Percentiles rank a stretch among this genome's conserved stretches.
These are phyloP conservation scores for Tenodera sinensis DNA, from an alignment of 2,888 invertebrate genomes.

Conservation along the genomic window DNA sequence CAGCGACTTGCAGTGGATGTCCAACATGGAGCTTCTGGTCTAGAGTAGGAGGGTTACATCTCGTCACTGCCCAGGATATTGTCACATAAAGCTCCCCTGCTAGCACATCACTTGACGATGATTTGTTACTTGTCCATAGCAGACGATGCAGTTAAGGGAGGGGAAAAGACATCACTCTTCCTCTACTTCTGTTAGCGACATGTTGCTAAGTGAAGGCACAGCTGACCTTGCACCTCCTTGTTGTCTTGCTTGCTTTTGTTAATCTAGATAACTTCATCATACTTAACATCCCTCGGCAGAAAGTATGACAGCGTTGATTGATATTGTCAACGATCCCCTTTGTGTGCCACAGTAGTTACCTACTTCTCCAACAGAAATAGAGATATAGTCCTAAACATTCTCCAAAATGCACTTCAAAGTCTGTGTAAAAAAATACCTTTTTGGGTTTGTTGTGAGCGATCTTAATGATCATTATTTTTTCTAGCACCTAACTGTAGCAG, in stretches of 20 bases:
- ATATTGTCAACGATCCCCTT: no score
- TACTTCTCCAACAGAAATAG: no score
- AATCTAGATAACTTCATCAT: background rate
- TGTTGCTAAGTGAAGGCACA: background rate
- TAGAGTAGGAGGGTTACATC: background rate
- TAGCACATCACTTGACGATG: background rate
- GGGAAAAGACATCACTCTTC: background rate
- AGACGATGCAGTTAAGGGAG: background rate
- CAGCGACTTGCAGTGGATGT: no score
- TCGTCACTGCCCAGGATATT: background rate
- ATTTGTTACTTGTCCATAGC: background rate
- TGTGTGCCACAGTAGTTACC: no score
- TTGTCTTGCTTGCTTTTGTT: background rate
- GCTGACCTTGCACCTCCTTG: background rate
- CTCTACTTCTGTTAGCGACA: background rate
- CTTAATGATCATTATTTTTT: no score
- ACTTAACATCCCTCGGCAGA: no score
- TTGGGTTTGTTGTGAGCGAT: no score
- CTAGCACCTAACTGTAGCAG: no score
- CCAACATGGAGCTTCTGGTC: background rate
- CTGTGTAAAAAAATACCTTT: no score
- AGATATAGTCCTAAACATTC: no score
- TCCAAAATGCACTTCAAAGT: no score
- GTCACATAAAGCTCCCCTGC: background rate
- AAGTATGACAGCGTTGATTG: no score